Percentiles rank a stretch among this genome's conserved stretches.
These are phyloP conservation scores for Stomatorhinus ivindoensis DNA, from an alignment of 2,113 vertebrate species.

Conservation along the genomic window DNA sequence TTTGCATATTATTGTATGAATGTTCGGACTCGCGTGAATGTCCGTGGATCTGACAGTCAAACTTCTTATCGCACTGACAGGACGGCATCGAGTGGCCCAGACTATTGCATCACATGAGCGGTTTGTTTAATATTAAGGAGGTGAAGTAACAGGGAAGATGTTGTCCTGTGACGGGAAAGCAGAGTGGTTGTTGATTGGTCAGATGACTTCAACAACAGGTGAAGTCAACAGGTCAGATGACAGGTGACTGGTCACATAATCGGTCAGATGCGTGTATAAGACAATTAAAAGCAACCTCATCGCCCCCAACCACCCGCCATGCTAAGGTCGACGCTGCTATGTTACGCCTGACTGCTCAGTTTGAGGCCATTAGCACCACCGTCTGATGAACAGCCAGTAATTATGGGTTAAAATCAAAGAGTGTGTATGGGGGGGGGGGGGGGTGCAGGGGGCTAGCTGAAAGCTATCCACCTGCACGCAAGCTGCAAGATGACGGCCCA, in stretches of 20 bases:
- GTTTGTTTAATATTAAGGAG: background rate
- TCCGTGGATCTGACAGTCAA: background rate
- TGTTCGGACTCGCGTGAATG: background rate
- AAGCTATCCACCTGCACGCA: background rate
- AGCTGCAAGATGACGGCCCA: background rate
- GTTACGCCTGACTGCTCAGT: background rate
- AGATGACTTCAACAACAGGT: too few relatives aligned
- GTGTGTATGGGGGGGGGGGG: background rate
- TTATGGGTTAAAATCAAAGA: background rate
- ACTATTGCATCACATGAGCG: background rate
- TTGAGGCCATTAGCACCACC: background rate
- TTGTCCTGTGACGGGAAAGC: background rate
- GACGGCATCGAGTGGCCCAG: background rate
- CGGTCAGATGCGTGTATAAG: background rate
- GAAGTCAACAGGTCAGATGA: background rate
- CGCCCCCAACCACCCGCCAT: background rate
- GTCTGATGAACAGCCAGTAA: background rate
- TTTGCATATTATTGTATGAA: background rate
- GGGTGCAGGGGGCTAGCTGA: background rate
- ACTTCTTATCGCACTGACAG: background rate
- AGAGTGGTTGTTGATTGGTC: background rate
- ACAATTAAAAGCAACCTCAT: background rate
- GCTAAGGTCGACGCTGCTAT: background rate
- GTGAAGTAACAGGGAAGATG: background rate
- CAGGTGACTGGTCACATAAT: background rate